These are phyloP conservation scores for Petrocephalus sullivani DNA, from an alignment of 2,797 vertebrate species.

Conservation along the genomic window DNA sequence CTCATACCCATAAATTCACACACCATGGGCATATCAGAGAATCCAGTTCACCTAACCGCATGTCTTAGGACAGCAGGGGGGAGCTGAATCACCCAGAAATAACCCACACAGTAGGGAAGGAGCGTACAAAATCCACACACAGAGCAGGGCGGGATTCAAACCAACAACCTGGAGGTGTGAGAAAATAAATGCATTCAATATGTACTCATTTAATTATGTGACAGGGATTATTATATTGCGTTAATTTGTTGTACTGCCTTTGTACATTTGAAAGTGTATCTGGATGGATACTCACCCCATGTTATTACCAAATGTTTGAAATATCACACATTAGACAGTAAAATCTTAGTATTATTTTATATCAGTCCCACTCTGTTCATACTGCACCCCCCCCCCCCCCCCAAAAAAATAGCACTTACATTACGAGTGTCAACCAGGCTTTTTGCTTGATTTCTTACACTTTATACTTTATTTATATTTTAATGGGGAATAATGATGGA, in stretches of 20 bases:
- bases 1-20: not conserved
- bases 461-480: slow-evolving; percentile 7
- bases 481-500: slow-evolving; percentile 39
- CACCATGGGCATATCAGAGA: not conserved
- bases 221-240: not conserved
- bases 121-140: not conserved
- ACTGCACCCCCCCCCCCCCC: not conserved
- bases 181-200: not conserved
- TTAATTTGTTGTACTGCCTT: not conserved
- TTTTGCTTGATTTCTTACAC: not conserved
- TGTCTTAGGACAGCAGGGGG: not conserved
- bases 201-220: not conserved
- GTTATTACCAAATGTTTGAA: not conserved
- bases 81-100: not conserved
- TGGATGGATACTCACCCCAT: not conserved
- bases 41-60: not conserved
- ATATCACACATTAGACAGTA: not conserved
- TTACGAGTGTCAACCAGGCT: not conserved
- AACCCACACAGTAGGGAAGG: not conserved
- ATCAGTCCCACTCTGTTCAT: not conserved
- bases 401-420: not conserved
- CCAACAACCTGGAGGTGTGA: not conserved
- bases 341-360: not conserved
- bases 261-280: not conserved
- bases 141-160: not conserved